Evolutionary conservation across 2,113 vertebrate genomes (phyloP), one percentile per base, ranked within the genome.

Genomic region (Noturus placidus): DNA sequence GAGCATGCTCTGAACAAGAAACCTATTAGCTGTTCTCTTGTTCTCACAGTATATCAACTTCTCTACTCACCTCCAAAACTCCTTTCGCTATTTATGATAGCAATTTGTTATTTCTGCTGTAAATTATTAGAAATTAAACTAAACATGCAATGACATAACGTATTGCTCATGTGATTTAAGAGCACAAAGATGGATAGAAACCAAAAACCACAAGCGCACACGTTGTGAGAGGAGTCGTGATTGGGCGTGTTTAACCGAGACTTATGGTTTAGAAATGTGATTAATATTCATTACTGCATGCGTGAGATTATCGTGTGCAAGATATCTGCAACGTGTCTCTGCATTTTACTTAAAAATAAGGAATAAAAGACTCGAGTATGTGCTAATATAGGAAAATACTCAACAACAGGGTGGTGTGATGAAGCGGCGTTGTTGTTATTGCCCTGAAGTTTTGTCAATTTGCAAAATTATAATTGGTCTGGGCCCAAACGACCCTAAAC

Each of bases 21-120:
- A 27, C 52, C 50, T 35, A 35, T 83, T 63, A 63, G 38, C 70
- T 46, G 42, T 65, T 78, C 38, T 86, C 72, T 52, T 33, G 46
- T 67, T 86, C 42, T 86, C 59, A 61, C 79, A 82, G 6, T 82
- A 61, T 38, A 61, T 86, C 35, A 83, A 17, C 17, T 8, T 65
- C 38, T 46, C 15, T 65, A n/a, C 59, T 83, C 61, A 83, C 38
- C 61, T 83, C 59, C 38, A 57, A 84, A 56, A 14, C 83, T 72
- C 33, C 83, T 84, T 42, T 61, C 33, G 8, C n/a, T 70, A 84
- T 84, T 72, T 70, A 54, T 70, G 65, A 35, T 35, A 33, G 46
- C 67, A 56, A 27, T 84, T 33, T 72, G 50, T 72, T 84, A 54
- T 84, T 84, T 72, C 67, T 57, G 65, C 30, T 38, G 67, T 57